Evolutionary conservation across 2,113 vertebrate genomes (phyloP).

Genomic region (Passer montanus): DNA sequence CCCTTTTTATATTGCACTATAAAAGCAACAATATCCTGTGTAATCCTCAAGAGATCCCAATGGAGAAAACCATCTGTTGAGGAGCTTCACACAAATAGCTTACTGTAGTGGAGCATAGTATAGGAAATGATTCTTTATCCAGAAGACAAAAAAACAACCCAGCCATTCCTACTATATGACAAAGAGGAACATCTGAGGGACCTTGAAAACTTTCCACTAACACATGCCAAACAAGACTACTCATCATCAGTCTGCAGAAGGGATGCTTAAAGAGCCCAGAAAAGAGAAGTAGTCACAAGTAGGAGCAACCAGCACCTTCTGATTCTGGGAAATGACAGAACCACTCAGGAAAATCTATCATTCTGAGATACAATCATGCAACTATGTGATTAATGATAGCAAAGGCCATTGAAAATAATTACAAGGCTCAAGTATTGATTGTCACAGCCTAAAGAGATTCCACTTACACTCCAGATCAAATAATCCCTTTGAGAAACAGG

Average conservation of each 20-base stretch:
- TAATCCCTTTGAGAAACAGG: neutral
- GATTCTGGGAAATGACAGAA: neutral
- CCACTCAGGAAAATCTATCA: neutral
- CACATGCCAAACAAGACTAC: neutral
- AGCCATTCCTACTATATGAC: neutral
- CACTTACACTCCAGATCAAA: neutral
- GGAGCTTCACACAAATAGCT: neutral
- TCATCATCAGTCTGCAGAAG: neutral
- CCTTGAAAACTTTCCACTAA: neutral
- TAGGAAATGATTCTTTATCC: neutral
- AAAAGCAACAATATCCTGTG: neutral
- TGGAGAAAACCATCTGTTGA: neutral
- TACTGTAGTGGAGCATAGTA: neutral
- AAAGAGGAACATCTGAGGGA: neutral
- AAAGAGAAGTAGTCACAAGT: neutral
- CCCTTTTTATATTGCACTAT: neutral
- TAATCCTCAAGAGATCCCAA: neutral
- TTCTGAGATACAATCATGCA: neutral
- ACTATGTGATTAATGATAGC: neutral
- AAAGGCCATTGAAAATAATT: neutral
- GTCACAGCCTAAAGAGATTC: neutral
- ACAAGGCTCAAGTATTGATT: neutral
- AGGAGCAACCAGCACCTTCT: neutral
- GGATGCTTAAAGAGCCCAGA: neutral
- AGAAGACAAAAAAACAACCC: neutral